Evolutionary conservation across 30 jellyfish, hydroid and myxozoan genomes (phyloP).

Genomic region (Aurelia coerulea): DNA sequence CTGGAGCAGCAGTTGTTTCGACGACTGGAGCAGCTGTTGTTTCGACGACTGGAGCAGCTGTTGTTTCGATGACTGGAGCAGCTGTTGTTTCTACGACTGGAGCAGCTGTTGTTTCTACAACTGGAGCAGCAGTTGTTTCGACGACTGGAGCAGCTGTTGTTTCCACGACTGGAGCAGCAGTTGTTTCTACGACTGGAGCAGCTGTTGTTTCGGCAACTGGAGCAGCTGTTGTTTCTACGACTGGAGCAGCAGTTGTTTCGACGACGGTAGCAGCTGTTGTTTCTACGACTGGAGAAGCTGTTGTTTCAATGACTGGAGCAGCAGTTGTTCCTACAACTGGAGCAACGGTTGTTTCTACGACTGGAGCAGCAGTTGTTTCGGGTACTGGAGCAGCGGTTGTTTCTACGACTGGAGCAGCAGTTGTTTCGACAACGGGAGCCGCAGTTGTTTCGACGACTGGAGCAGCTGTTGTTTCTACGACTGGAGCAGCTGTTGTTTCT

Average conservation of each 20-base stretch:
- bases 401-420: conserved; percentile 31
- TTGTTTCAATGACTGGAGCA: conserved; percentile 3
- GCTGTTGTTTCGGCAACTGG: conserved; percentile 15
- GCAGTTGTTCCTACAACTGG: conserved; percentile 1
- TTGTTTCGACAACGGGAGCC: conserved; percentile 17
- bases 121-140: conserved; percentile 31
- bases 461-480: conserved; percentile 37
- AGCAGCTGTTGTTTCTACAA: conserved; percentile 9
- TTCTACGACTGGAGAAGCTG: conserved; percentile 11
- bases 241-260: conserved; percentile 8
- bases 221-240: background rate
- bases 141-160: conserved; percentile 32
- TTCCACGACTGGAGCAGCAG: conserved; percentile 28
- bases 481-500: conserved; percentile 26
- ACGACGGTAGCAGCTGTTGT: conserved; percentile 32
- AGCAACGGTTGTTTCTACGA: conserved; percentile 1
- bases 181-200: background rate
- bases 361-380: conserved; percentile 34
- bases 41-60: conserved; percentile 36
- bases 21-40: conserved; percentile 40
- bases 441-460: conserved; percentile 14
- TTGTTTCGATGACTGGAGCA: conserved; percentile 15
- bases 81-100: conserved; percentile 17
- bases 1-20: conserved; percentile 42
- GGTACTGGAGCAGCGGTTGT: conserved; percentile 7